Conservation (phyloP, 2,113 vertebrate genomes). For the Anguilla rostrata region DNA sequence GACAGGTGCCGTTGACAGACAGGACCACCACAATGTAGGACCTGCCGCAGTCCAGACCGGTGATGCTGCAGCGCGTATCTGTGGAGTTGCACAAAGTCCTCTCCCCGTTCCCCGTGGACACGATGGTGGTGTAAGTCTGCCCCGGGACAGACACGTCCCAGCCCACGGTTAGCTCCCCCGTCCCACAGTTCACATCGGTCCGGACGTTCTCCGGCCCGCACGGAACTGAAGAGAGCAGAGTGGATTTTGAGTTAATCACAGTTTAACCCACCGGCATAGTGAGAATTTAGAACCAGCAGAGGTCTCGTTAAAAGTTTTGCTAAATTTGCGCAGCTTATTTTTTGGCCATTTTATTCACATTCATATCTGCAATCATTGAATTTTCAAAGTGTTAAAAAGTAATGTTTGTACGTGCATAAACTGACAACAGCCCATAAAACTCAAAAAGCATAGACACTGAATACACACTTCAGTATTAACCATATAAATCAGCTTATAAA, state of each 20-base stretch:
- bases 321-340: too few relatives aligned
- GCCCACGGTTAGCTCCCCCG: slow-evolving; percentile 44
- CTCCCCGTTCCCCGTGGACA: slow-evolving; percentile 42
- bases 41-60: slow-evolving; percentile 50
- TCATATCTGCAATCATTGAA: too few relatives aligned
- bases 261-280: not conserved
- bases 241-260: too few relatives aligned
- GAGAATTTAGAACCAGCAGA: not conserved
- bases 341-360: too few relatives aligned
- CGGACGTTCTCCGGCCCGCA: slow-evolving; percentile 53
- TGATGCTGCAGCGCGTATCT: slow-evolving; percentile 41
- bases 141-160: slow-evolving; percentile 49
- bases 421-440: too few relatives aligned
- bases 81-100: slow-evolving; percentile 49
- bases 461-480: too few relatives aligned
- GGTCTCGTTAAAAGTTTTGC: not conserved
- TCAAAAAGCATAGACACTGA: too few relatives aligned
- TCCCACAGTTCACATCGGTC: slow-evolving; percentile 45
- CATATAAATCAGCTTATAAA: too few relatives aligned
- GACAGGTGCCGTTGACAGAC: slow-evolving; percentile 42
- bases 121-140: slow-evolving; percentile 46
- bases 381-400: too few relatives aligned
- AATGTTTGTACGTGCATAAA: too few relatives aligned
- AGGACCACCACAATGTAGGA: slow-evolving; percentile 39
- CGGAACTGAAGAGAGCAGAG: slow-evolving; percentile 44